Percentiles rank a stretch among this genome's conserved stretches.
These are phyloP conservation scores for Esox niger DNA, from an alignment of 2,113 vertebrate species.

Conservation along the genomic window DNA sequence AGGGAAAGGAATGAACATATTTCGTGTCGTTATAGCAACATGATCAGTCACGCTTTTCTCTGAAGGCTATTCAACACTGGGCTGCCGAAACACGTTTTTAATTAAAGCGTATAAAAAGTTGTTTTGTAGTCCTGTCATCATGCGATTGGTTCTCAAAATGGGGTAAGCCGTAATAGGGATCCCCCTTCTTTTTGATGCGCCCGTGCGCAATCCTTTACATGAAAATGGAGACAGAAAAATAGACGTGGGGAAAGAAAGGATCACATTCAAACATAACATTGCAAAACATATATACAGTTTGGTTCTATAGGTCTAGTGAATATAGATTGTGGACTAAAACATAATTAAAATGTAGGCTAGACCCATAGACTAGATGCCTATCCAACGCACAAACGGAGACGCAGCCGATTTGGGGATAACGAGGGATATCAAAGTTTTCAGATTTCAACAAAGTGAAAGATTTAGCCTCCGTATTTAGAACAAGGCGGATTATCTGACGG, in stretches of 20 bases:
- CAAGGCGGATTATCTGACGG: conserved; percentile 64
- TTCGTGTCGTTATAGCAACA: conserved; percentile 83
- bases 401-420: conserved; percentile 2
- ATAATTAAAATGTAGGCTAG: not conserved
- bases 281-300: conserved; percentile 2
- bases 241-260: not conserved
- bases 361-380: not conserved
- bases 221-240: not conserved
- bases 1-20: conserved; percentile 69
- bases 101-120: conserved; percentile 69
- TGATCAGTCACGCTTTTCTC: conserved; percentile 74
- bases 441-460: conserved; percentile 34
- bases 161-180: conserved; percentile 69
- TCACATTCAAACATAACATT: conserved; percentile 12
- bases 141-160: conserved; percentile 66
- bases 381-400: not conserved
- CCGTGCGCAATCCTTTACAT: conserved; percentile 40
- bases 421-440: conserved; percentile 6
- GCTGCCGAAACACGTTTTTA: conserved; percentile 69
- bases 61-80: conserved; percentile 74
- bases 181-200: conserved; percentile 69
- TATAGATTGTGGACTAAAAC: not conserved
- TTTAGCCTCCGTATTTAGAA: conserved; percentile 56
- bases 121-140: conserved; percentile 69
- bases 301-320: not conserved